These are phyloP conservation scores for Drosophila melanosoma DNA, from an alignment of 2,888 invertebrate genomes.

Conservation along the genomic window DNA sequence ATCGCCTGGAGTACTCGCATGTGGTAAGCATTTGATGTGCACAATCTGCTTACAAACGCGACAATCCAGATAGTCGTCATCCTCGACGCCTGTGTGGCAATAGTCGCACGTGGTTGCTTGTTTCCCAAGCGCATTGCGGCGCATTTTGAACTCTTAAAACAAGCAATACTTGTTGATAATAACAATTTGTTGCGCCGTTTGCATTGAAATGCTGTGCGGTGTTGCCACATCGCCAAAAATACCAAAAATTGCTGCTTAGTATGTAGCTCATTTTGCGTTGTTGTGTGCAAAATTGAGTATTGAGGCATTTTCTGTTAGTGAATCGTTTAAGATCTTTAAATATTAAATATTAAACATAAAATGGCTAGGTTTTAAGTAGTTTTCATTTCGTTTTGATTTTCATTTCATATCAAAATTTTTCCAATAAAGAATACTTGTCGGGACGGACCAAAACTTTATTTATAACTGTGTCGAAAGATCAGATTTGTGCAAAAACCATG, in stretches of 20 bases:
- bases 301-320: background rate
- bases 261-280: conserved; percentile 5
- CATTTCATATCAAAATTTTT: background rate
- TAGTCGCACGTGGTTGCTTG: conserved; percentile 47
- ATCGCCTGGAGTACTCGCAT: conserved; percentile 89
- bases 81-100: conserved; percentile 61
- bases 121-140: conserved; percentile 5
- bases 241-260: conserved; percentile 14
- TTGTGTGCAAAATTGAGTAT: background rate
- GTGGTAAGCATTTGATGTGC: conserved; percentile 89
- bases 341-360: background rate
- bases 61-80: conserved; percentile 87
- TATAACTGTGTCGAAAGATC: background rate
- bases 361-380: background rate
- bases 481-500: background rate
- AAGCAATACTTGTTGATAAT: conserved; percentile 32
- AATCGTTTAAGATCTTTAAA: background rate
- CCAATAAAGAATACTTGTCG: background rate
- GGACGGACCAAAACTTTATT: background rate
- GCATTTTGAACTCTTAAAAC: conserved; percentile 20
- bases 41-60: conserved; percentile 87
- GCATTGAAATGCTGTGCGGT: conserved; percentile 12
- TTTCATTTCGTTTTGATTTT: background rate
- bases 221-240: conserved; percentile 40
- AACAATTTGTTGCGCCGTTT: conserved; percentile 33